These are phyloP conservation scores for Bubo scandiacus DNA, from an alignment of 2,113 vertebrate genomes.

Conservation along the genomic window DNA sequence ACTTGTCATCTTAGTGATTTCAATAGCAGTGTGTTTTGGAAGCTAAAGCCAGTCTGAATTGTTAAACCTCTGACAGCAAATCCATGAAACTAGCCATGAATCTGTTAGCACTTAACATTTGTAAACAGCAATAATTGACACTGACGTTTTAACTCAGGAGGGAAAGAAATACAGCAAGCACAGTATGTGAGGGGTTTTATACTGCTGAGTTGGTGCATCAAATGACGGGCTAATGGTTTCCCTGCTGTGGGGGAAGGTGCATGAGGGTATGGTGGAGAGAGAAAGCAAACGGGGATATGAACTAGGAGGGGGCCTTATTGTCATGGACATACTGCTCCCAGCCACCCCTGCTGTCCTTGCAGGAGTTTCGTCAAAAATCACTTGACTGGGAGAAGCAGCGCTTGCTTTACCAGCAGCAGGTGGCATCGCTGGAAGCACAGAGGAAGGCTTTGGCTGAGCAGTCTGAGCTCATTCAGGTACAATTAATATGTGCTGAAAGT, in stretches of 20 bases:
- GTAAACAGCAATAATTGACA: constrained; percentile 20
- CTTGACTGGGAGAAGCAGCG: constrained; percentile 89
- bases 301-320: not conserved
- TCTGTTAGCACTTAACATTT: not conserved
- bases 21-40: not conserved
- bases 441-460: constrained; percentile 86
- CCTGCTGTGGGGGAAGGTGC: constrained; percentile 50
- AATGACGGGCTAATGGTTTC: constrained; percentile 51
- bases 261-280: not conserved
- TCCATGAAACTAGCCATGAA: not conserved
- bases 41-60: not conserved
- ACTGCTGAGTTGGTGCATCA: constrained; percentile 7
- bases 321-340: not conserved
- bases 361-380: constrained; percentile 86
- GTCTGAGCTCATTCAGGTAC: constrained; percentile 83
- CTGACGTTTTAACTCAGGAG: constrained; percentile 29
- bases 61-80: constrained; percentile 57
- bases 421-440: constrained; percentile 84
- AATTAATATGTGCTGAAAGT: not conserved
- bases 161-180: not conserved
- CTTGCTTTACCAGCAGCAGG: constrained; percentile 85
- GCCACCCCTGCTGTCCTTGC: constrained; percentile 55
- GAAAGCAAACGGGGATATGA: not conserved
- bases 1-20: constrained; percentile 3
- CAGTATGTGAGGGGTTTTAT: not conserved